Evolutionary conservation across 2,797 vertebrate species (phyloP).

Genomic region (Triplophysa bombifrons): DNA sequence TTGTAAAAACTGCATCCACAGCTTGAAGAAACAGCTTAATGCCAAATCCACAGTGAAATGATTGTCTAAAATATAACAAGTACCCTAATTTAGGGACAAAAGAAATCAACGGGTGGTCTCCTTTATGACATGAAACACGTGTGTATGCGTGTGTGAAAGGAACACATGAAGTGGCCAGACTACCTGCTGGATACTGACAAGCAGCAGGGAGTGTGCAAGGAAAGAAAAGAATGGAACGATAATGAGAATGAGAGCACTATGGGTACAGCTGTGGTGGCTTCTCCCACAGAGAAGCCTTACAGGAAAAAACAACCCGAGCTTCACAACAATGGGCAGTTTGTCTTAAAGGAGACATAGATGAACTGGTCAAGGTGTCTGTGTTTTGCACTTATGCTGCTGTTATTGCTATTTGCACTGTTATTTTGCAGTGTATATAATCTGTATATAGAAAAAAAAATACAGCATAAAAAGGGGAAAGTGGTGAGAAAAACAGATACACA

Average conservation of each 20-base stretch:
- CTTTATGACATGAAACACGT: not conserved
- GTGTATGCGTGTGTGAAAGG: conserved; percentile 9
- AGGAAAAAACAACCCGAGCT: conserved; percentile 77
- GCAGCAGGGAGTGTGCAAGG: conserved; percentile 26
- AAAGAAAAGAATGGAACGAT: conserved; percentile 37
- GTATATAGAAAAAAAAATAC: too few relatives aligned
- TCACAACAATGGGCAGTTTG: conserved; percentile 70
- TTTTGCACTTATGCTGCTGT: not conserved
- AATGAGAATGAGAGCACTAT: conserved; percentile 58
- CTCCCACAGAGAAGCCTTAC: conserved; percentile 57
- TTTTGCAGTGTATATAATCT: too few relatives aligned
- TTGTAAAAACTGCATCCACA: too few relatives aligned
- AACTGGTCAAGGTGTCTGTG: conserved; percentile 49
- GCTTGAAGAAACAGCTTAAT: too few relatives aligned
- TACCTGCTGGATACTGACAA: not conserved
- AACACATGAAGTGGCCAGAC: not conserved
- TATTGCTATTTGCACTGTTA: too few relatives aligned
- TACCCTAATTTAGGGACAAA: not conserved
- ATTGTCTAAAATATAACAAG: too few relatives aligned
- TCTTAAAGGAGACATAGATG: conserved; percentile 45
- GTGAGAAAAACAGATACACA: too few relatives aligned
- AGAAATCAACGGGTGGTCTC: not conserved
- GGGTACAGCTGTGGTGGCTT: conserved; percentile 63
- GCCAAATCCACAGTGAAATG: too few relatives aligned
- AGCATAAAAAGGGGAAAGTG: too few relatives aligned